These are phyloP conservation scores for Pangasianodon gigas DNA, from an alignment of 2,113 vertebrate genomes.

Conservation along the genomic window DNA sequence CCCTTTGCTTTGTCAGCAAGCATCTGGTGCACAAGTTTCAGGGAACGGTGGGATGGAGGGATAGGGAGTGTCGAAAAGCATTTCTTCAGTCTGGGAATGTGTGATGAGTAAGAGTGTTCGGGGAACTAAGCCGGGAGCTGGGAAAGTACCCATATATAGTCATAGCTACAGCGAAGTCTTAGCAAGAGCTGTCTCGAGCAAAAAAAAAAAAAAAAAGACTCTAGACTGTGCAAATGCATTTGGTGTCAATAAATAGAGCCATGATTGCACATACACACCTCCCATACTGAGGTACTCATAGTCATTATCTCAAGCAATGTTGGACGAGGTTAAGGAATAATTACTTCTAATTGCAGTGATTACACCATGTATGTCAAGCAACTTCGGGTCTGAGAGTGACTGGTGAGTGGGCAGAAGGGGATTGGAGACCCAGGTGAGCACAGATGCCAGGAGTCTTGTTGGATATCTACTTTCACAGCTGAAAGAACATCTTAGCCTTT, in stretches of 20 bases:
- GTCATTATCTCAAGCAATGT: slow-evolving; percentile 23
- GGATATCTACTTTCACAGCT: slow-evolving; percentile 28
- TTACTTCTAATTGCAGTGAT: slow-evolving; percentile 46
- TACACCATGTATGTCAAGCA: slow-evolving; percentile 6
- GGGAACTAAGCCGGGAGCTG: slow-evolving; percentile 28
- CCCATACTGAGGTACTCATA: slow-evolving; percentile 24
- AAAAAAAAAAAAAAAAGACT: slow-evolving; percentile 13
- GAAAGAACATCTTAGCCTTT: slow-evolving; percentile 16
- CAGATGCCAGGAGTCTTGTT: background rate
- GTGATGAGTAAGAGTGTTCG: slow-evolving; percentile 45
- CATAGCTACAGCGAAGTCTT: slow-evolving; percentile 40
- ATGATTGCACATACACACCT: slow-evolving; percentile 1
- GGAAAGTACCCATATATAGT: slow-evolving; percentile 57
- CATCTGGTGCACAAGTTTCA: slow-evolving; percentile 33
- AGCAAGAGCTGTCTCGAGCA: slow-evolving; percentile 5
- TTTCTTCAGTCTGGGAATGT: slow-evolving; percentile 58
- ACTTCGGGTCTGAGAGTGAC: slow-evolving; percentile 14
- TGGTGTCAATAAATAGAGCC: slow-evolving; percentile 25
- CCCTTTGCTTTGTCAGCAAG: slow-evolving; percentile 41
- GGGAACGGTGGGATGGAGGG: slow-evolving; percentile 5
- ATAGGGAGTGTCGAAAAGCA: slow-evolving; percentile 25
- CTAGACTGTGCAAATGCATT: background rate
- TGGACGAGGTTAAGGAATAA: slow-evolving; percentile 27
- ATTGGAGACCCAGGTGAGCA: background rate
- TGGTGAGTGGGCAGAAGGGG: background rate